These are phyloP conservation scores for Tetramorium alpestre DNA, from an alignment of 1,140 invertebrate species.

Conservation along the genomic window DNA sequence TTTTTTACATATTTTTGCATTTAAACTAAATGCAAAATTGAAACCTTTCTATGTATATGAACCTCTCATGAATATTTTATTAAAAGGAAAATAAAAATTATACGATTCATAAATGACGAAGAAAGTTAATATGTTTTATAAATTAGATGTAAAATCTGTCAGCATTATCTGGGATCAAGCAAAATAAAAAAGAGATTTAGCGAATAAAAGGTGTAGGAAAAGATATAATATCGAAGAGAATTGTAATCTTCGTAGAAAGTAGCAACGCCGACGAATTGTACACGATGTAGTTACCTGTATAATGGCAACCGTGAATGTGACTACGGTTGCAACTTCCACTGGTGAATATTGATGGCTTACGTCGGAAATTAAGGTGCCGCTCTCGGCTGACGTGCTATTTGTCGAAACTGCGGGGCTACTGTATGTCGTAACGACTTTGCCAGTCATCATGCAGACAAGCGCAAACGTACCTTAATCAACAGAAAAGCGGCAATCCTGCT, in stretches of 20 bases:
- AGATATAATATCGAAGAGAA: not conserved
- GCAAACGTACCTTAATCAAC: slow-evolving; percentile 91
- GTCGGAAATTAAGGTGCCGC: slow-evolving; percentile 55
- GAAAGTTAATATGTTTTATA: not conserved
- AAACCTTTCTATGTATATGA: not conserved
- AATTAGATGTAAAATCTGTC: not conserved
- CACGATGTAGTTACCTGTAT: slow-evolving; percentile 87
- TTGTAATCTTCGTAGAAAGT: not conserved
- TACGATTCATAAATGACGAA: not conserved
- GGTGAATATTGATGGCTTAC: slow-evolving; percentile 85
- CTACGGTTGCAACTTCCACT: slow-evolving; percentile 89
- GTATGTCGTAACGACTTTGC: slow-evolving; percentile 89
- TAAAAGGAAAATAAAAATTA: not conserved
- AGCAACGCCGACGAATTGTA: not conserved
- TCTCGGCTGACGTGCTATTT: slow-evolving; percentile 67
- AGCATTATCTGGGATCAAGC: not conserved
- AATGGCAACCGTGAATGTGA: slow-evolving; percentile 90
- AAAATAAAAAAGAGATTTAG: not conserved
- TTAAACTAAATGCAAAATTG: not conserved
- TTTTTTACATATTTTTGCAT: not conserved
- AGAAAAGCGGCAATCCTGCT: not conserved
- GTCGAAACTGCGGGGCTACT: slow-evolving; percentile 72
- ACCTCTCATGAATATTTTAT: not conserved
- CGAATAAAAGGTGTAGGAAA: not conserved
- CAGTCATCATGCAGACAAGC: slow-evolving; percentile 95